These are phyloP conservation scores for Calyptomena viridis DNA, from an alignment of 2,113 vertebrate species.

Conservation along the genomic window DNA sequence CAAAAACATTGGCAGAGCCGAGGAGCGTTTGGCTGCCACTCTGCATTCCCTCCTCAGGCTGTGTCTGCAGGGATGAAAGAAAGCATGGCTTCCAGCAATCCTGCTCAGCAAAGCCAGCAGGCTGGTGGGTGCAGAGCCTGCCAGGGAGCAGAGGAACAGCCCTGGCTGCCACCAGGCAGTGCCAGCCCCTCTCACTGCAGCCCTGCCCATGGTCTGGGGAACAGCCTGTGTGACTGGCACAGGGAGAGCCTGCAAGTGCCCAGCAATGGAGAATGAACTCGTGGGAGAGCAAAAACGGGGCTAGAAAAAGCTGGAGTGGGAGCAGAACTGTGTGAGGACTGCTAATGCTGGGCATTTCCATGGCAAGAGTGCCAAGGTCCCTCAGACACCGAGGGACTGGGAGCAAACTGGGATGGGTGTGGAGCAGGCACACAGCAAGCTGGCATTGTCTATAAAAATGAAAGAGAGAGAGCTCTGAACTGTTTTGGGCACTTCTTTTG, in stretches of 20 bases:
- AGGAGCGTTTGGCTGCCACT: slow-evolving; percentile 58
- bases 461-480: not conserved
- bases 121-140: not conserved
- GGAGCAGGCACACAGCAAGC: not conserved
- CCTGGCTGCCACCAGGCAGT: not conserved
- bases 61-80: slow-evolving; percentile 12
- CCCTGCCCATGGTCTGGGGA: not conserved
- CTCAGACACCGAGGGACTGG: not conserved
- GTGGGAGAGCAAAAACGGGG: not conserved
- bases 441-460: not conserved
- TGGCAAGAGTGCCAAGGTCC: not conserved
- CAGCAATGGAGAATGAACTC: not conserved
- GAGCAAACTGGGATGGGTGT: too few species aligned
- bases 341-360: not conserved
- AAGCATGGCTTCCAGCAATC: not conserved
- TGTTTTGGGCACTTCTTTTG: not conserved
- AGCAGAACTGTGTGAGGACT: not conserved
- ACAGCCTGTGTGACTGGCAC: not conserved
- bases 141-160: not conserved
- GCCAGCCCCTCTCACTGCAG: not conserved
- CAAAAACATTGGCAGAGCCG: slow-evolving; percentile 50
- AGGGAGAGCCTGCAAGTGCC: not conserved
- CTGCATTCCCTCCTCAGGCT: slow-evolving; percentile 51
- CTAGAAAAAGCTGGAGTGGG: not conserved
- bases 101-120: not conserved